phyloP scores from a whole-genome alignment of 2,113 vertebrate species.

The Otus sunia region DNA sequence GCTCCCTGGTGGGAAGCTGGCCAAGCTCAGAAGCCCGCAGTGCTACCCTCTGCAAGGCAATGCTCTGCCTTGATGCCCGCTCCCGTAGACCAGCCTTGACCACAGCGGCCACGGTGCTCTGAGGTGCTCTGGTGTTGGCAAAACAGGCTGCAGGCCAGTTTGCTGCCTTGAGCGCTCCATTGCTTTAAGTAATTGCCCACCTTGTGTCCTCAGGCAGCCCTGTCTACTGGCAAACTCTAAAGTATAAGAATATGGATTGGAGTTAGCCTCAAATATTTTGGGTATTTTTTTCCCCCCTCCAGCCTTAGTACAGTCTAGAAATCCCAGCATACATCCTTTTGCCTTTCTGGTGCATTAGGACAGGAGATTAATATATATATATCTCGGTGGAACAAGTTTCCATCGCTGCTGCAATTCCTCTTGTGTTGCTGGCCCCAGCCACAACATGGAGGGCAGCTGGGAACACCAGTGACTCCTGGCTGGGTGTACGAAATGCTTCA shows the following conservation, averaged over 20 bases:
- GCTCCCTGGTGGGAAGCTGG: neutral
- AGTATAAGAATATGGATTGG: neutral
- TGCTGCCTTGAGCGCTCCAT: neutral
- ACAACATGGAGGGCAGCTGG: neutral
- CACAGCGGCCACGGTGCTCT: rapidly evolving
- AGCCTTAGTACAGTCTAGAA: neutral
- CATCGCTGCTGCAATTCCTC: neutral
- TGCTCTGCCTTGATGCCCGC: neutral
- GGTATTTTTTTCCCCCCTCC: too few relatives aligned
- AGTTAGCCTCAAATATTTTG: neutral
- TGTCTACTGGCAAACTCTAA: neutral
- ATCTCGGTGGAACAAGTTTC: neutral
- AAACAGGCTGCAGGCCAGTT: neutral
- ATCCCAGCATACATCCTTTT: neutral
- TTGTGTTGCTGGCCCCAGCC: neutral
- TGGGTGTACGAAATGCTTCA: neutral
- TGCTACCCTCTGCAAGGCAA: neutral
- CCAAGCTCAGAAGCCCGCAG: neutral
- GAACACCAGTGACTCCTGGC: neutral
- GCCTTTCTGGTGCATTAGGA: neutral
- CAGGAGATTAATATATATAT: neutral
- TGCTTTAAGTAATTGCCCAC: neutral
- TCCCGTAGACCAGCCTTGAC: neutral
- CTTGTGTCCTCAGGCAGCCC: neutral
- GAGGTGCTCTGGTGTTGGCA: neutral